Evolutionary conservation across 1,140 invertebrate species (phyloP), one percentile per base, ranked within the genome.

Genomic region (Zaprionus gabonicus): DNA sequence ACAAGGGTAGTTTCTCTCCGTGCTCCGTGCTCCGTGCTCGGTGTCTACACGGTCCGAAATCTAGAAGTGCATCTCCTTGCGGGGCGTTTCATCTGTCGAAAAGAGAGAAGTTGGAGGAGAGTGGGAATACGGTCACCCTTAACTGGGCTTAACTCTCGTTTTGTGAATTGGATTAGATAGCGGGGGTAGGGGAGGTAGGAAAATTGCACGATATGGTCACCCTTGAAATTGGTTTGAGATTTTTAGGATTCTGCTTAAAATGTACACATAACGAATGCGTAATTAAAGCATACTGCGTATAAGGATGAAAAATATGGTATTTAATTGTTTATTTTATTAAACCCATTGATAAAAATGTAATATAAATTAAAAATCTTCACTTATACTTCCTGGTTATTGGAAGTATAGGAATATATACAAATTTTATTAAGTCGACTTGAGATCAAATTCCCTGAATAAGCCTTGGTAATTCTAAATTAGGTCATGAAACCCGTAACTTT

Each of bases 1-100:
- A 90, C 86, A 90, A 90, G 85, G 85, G 85, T 90, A 81, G 85
- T 85, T 90, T 85, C 44, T 25, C 65, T 46, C 38, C 41, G 28
- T 71, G 34, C 49, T 44, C 38, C 41, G 28, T 71, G 34, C 49
- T 44, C 53, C 41, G 67, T 70, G 59, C 23, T 68, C 20, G 56
- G 63, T 25, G 20, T 51, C 78, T 87, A 87, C 77, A 84, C 84
- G 56, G 74, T 57, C 67, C 66, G 63, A 84, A 88, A 88, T 76
- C 65, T 73, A 71, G 70, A 88, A 80, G 56, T 76, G 78, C 79
- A 85, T 81, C 34, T 56, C 58, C 27, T 25, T 20, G 36, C 63
- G 44, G 69, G 64, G 72, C 59, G 56, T 80, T 71, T 72, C 60
- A 72, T 46, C 25, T 78, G 65, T 36, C 20, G 12, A 27, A 41